A percentile compares a stretch with the other conserved stretches of the same genome.
phyloP scores from a whole-genome alignment of 37 sponge, comb jelly and placozoan species.

The Mnemiopsis leidyi region DNA sequence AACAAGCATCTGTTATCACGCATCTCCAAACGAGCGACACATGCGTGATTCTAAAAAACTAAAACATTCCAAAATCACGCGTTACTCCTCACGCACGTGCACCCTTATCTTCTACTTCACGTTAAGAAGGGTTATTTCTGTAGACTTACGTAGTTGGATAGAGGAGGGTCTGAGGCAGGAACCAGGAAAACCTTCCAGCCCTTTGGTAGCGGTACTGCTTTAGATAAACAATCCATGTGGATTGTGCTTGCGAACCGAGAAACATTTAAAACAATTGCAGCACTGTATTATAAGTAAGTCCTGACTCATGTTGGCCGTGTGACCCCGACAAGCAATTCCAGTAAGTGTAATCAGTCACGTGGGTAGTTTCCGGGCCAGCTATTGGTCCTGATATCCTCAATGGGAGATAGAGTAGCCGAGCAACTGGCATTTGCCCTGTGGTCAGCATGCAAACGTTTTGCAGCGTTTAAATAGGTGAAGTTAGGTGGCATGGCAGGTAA shows the following conservation, averaged over 20 bases:
- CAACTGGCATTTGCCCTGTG: background rate
- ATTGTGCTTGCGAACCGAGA: slow-evolving; percentile 15
- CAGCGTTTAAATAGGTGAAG: background rate
- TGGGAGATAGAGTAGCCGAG: background rate
- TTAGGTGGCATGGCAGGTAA: background rate
- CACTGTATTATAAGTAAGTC: background rate
- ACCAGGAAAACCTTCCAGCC: background rate
- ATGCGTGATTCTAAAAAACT: background rate
- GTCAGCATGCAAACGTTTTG: background rate
- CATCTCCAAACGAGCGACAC: background rate
- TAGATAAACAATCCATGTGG: slow-evolving; percentile 17
- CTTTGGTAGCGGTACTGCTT: slow-evolving; percentile 16
- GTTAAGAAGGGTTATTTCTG: background rate
- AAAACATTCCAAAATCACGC: background rate
- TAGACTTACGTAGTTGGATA: background rate
- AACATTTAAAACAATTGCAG: background rate
- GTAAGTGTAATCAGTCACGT: background rate
- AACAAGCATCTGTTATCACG: background rate
- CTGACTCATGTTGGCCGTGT: background rate
- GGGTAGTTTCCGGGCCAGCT: background rate
- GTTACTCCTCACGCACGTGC: background rate
- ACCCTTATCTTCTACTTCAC: too few relatives aligned
- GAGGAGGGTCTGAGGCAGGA: background rate
- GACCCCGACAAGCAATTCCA: background rate
- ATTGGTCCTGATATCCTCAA: background rate